Evolutionary conservation across 2,888 invertebrate species (phyloP).

Genomic region (Drosophila borealis): DNA sequence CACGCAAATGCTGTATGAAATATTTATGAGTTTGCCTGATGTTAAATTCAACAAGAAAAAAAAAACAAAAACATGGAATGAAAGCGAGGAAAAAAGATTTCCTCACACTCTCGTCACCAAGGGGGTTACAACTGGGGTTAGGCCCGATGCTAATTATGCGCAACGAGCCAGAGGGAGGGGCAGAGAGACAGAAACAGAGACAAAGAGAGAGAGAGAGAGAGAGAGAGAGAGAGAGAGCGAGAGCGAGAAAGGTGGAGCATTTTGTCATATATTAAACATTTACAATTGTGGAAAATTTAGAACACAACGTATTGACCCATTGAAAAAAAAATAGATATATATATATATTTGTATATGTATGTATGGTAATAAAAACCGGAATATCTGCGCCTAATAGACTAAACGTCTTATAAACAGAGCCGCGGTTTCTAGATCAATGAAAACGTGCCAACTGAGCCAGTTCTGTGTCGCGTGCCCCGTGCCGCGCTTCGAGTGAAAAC

Average conservation of each 20-base stretch:
- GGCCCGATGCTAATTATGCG: conserved; percentile 49
- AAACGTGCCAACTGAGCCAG: conserved; percentile 51
- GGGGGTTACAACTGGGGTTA: conserved; percentile 41
- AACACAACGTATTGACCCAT: conserved; percentile 51
- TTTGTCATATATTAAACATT: conserved; percentile 19
- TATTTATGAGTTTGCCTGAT: conserved; percentile 73
- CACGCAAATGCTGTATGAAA: conserved; percentile 61
- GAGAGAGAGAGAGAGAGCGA: background rate
- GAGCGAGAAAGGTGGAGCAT: conserved; percentile 9
- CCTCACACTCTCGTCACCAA: conserved; percentile 8
- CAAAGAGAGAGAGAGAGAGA: background rate
- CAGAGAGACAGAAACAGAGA: background rate
- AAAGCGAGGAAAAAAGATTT: conserved; percentile 22
- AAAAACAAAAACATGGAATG: conserved; percentile 11
- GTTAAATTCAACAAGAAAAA: conserved; percentile 68
- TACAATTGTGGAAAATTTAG: conserved; percentile 51
- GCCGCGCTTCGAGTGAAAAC: conserved; percentile 26
- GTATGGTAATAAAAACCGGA: conserved; percentile 35
- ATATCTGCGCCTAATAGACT: conserved; percentile 25
- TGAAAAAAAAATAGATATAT: conserved; percentile 18
- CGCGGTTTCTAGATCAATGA: conserved; percentile 60
- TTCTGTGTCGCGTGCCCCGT: conserved; percentile 17
- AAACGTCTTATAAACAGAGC: conserved; percentile 26
- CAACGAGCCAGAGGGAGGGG: conserved; percentile 14
- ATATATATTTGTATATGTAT: background rate